phyloP scores from a whole-genome alignment of 2,888 invertebrate species.

The Macaria notata region DNA sequence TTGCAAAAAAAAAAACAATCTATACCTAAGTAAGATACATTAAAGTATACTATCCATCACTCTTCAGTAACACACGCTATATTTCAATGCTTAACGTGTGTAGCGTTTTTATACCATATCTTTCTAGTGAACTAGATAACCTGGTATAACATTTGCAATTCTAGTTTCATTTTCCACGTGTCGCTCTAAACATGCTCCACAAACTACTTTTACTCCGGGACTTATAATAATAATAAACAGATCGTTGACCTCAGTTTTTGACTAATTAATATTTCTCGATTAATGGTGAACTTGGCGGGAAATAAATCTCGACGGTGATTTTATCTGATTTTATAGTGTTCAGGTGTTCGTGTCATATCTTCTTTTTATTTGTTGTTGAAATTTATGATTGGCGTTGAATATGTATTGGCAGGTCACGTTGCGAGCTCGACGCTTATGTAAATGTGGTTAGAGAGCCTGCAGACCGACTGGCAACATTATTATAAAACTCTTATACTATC shows the following conservation, averaged over 20 bases:
- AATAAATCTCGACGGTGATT: conserved; percentile 62
- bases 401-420: conserved; percentile 61
- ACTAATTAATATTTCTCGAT: conserved; percentile 68
- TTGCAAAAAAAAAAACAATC: too few relatives aligned
- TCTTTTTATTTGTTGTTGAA: conserved; percentile 60
- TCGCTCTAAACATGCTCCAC: conserved; percentile 16
- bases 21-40: too few relatives aligned
- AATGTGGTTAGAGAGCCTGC: conserved; percentile 54
- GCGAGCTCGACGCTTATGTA: conserved; percentile 57
- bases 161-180: conserved; percentile 25
- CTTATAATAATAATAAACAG: conserved; percentile 51
- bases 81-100: too few relatives aligned
- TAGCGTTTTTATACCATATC: too few relatives aligned
- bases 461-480: conserved; percentile 73
- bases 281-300: conserved; percentile 53
- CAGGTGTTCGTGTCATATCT: conserved; percentile 59
- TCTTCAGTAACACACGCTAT: too few relatives aligned
- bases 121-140: neutral
- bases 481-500: conserved; percentile 36
- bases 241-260: conserved; percentile 57
- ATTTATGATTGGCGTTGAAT: conserved; percentile 63
- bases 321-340: conserved; percentile 56
- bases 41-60: too few relatives aligned
- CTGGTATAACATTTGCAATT: conserved; percentile 4
- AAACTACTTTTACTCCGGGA: conserved; percentile 25